phyloP scores from a whole-genome alignment of 1,140 invertebrate species.

The Lucilia cuprina region DNA sequence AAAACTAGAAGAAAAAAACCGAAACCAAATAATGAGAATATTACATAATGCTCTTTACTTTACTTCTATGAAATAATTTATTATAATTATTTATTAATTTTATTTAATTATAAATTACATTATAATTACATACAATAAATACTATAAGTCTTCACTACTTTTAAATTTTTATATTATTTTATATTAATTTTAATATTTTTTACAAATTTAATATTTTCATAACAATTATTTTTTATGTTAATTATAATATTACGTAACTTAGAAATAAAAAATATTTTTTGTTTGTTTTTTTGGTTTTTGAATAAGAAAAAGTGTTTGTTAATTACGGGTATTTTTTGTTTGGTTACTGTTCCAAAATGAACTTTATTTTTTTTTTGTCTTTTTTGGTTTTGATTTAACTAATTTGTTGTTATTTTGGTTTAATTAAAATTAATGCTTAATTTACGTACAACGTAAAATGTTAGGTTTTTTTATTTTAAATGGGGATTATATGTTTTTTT shows the following conservation, averaged over 20 bases:
- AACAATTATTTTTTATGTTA: constrained; percentile 10
- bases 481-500: constrained; percentile 3
- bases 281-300: neutral
- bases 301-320: neutral
- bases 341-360: neutral
- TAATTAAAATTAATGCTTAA: neutral
- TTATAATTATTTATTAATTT: neutral
- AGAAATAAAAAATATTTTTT: constrained; percentile 8
- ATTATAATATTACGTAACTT: neutral
- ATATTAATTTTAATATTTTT: neutral
- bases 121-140: constrained; percentile 23
- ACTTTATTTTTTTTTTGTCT: neutral
- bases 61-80: neutral
- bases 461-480: neutral
- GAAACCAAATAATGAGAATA: neutral
- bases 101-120: neutral
- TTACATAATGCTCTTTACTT: too few species aligned
- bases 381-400: neutral
- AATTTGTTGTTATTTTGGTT: neutral
- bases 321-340: neutral
- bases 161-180: constrained; percentile 16
- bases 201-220: constrained; percentile 15
- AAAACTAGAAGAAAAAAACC: neutral
- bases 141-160: constrained; percentile 35
- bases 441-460: constrained; percentile 5